Evolutionary conservation across 2,888 invertebrate genomes (phyloP), one percentile per base, ranked within the genome.

Genomic region (Hypena proboscidalis): DNA sequence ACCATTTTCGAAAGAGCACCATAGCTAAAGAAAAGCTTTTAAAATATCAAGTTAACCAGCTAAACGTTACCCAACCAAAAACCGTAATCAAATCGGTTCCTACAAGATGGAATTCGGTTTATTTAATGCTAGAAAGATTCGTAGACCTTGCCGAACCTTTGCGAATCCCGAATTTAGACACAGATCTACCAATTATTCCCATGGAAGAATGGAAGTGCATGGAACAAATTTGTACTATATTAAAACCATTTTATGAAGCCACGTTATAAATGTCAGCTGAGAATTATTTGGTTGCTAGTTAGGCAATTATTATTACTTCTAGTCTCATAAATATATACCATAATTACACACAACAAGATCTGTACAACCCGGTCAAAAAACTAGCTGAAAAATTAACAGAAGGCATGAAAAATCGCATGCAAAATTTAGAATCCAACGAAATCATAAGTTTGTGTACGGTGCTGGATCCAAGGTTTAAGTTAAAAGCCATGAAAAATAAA

Each of bases 201-300:
- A 10, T 35, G 5, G 39, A 53, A 36, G 52, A 56, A 11, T 46
- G 49, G 56, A 29, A 19, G 5, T 41, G 29, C 1, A 37, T 56
- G 4, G 32, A 47, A 6, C 52, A 53, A 32, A 19, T 50, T 11
- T 49, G 48, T 13, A 27, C 14, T 2, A 15, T 51, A 1, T 20
- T 51, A 6, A 47, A 51, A 30, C 51, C 51, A 7, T 45, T 55
- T 39, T 25, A 48, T 8, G 42, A 55, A 19, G 51, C 23, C 1
- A 45, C 55, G 2, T n/a, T 10, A 4, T 20, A 17, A 21, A 51
- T 55, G 40, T 42, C 39, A 21, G 44, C 38, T 1, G 55, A 51
- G 34, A 47, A 35, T 6, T 51, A 51, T 40, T 33, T 55, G 14
- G 11, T 19, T 3, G 55, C 50, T 0, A 47, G 45, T 19, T 47